phyloP scores from a whole-genome alignment of 2,888 invertebrate genomes.

The Saturnia japonica region DNA sequence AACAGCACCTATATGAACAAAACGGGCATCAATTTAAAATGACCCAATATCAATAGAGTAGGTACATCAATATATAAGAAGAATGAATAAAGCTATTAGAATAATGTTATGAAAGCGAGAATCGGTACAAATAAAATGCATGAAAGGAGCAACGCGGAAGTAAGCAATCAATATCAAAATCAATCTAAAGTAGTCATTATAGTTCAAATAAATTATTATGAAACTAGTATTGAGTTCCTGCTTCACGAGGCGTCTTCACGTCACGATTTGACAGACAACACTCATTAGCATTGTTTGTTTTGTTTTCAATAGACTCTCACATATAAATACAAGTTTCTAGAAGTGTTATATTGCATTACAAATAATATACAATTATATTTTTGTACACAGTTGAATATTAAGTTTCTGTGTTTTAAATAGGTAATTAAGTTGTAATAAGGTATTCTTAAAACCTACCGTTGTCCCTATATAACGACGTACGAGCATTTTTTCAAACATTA shows the following conservation, averaged over 20 bases:
- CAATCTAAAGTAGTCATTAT: slow-evolving; percentile 67
- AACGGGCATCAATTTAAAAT: background rate
- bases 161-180: slow-evolving; percentile 73
- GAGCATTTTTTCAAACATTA: slow-evolving; percentile 16
- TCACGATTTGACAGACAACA: slow-evolving; percentile 62
- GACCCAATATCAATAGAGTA: background rate
- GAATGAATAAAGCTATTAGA: background rate
- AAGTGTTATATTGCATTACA: slow-evolving; percentile 21
- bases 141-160: slow-evolving; percentile 67
- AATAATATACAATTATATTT: background rate
- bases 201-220: slow-evolving; percentile 69
- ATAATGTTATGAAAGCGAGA: slow-evolving; percentile 16
- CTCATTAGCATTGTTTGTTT: slow-evolving; percentile 73
- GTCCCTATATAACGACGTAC: background rate
- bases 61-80: slow-evolving; percentile 1
- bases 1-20: background rate
- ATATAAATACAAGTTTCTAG: slow-evolving; percentile 36
- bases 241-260: slow-evolving; percentile 30
- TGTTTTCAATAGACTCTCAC: slow-evolving; percentile 57
- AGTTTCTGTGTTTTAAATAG: background rate
- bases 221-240: slow-evolving; percentile 62
- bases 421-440: background rate
- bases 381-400: background rate
- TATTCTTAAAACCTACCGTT: background rate
- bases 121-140: slow-evolving; percentile 27